Evolutionary conservation across 2,888 invertebrate genomes (phyloP).

Genomic region (Bellardia bayeri): DNA sequence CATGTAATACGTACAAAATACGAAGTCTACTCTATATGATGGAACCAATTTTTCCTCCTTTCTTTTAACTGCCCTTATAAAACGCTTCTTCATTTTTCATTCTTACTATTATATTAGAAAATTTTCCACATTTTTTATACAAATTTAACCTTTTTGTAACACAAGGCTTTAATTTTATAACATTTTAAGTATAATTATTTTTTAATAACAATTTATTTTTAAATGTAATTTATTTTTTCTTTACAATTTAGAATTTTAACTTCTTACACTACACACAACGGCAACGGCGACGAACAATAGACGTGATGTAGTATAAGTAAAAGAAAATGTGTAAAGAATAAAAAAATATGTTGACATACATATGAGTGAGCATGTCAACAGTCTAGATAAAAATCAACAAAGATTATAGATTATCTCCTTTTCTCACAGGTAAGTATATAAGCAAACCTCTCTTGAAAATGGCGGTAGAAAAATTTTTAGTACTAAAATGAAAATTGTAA

Average conservation of each 20-base stretch:
- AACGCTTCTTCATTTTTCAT: slow-evolving; percentile 24
- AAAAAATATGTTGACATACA: slow-evolving; percentile 62
- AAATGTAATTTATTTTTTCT: not conserved
- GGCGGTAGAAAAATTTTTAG: slow-evolving; percentile 63
- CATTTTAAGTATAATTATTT: not conserved
- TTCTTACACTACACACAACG: slow-evolving; percentile 61
- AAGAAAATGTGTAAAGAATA: slow-evolving; percentile 38
- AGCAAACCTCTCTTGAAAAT: slow-evolving; percentile 58
- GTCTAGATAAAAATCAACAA: slow-evolving; percentile 22
- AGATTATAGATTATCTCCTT: slow-evolving; percentile 50
- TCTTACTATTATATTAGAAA: slow-evolving; percentile 6
- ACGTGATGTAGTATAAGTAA: slow-evolving; percentile 69
- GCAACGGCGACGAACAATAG: slow-evolving; percentile 70
- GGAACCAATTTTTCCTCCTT: slow-evolving; percentile 43
- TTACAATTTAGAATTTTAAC: slow-evolving; percentile 15
- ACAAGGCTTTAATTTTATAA: not conserved
- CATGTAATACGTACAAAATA: slow-evolving; percentile 29
- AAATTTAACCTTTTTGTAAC: not conserved
- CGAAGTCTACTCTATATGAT: slow-evolving; percentile 9
- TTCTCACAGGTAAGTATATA: slow-evolving; percentile 21
- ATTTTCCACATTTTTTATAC: not conserved
- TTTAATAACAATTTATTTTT: not conserved
- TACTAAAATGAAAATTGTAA: slow-evolving; percentile 39
- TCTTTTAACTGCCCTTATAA: slow-evolving; percentile 14
- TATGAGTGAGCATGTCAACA: slow-evolving; percentile 60